Conservation (phyloP, 1,140 invertebrate species). For the Plectus sambesii region DNA sequence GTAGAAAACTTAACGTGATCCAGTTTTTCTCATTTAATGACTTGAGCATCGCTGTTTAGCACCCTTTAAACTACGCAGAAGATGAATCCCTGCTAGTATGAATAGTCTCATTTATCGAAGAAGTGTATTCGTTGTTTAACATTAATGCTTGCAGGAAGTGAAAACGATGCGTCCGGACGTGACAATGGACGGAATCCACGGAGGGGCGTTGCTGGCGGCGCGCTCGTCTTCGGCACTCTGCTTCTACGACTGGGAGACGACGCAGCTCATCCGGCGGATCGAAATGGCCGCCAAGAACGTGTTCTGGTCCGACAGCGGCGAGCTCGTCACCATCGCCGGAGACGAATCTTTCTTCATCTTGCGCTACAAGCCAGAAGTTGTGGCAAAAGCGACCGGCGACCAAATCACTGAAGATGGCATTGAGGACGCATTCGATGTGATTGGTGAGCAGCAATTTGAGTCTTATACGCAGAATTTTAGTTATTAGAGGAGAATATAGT, state of each 20-base stretch:
- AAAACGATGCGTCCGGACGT: slow-evolving; percentile 35
- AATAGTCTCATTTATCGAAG: slow-evolving; percentile 3
- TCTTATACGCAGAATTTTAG: background rate
- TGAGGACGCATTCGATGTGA: slow-evolving; percentile 88
- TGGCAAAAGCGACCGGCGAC: slow-evolving; percentile 62
- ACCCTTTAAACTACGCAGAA: slow-evolving; percentile 11
- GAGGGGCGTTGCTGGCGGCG: slow-evolving; percentile 83
- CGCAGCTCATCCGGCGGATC: slow-evolving; percentile 80
- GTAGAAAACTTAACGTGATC: too few species aligned
- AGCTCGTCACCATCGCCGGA: slow-evolving; percentile 80
- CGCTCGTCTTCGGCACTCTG: slow-evolving; percentile 78
- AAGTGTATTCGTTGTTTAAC: slow-evolving; percentile 17
- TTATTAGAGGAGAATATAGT: slow-evolving; percentile 10
- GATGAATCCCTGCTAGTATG: slow-evolving; percentile 10
- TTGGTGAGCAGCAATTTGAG: slow-evolving; percentile 37
- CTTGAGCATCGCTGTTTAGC: slow-evolving; percentile 9
- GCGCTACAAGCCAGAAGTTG: slow-evolving; percentile 62
- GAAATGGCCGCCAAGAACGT: slow-evolving; percentile 85
- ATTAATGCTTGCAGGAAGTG: slow-evolving; percentile 20
- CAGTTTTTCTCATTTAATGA: too few species aligned
- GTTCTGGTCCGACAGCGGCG: slow-evolving; percentile 92
- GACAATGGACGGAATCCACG: slow-evolving; percentile 65
- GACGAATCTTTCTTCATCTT: slow-evolving; percentile 93
- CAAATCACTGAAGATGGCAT: slow-evolving; percentile 79
- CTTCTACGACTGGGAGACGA: slow-evolving; percentile 94